Evolutionary conservation across 2,888 invertebrate genomes (phyloP), one percentile per base, ranked within the genome.

Genomic region (Parnassius mnemosyne): DNA sequence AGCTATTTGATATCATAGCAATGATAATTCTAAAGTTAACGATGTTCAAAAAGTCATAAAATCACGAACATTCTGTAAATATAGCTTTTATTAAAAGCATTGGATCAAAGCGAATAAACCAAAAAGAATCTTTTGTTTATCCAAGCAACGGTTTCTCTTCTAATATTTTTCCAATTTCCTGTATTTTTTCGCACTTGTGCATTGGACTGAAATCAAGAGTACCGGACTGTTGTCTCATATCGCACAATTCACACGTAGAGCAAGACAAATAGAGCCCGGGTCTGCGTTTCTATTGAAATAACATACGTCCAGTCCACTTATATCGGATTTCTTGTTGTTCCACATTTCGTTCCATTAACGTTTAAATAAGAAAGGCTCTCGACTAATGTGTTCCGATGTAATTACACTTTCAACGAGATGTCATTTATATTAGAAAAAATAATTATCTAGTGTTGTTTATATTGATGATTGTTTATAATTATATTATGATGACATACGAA

Each of bases 321-420:
- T 88, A 88, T 89, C 88, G 77, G 85, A 89, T 89, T 89, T 83
- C 88, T 80, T 82, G 84, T 88, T 89, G 88, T 89, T 85, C 78
- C 79, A 81, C 78, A 78, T 80, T 82, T 79, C 81, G 76, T 85
- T 83, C 87, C 84, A 88, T 87, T 88, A 86, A 80, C 79, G 83
- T 80, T 78, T 78, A 73, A 79, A 71, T 76, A 72, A 77, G 75
- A 71, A 76, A 85, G 75, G 77, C 72, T 80, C 75, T 72, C 65
- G 64, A 60, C 66, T 69, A 68, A 76, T 76, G 72, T 81, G 80
- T 78, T 80, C 76, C 72, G 72, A 78, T 64, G 41, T 67, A 63
- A 69, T 66, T 57, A 63, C 52, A 12, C 65, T 62, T 56, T 50
- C 41, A 55, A 53, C 49, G 25, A 46, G n/a, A 53, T 59, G 51